Evolutionary conservation across 2,113 vertebrate genomes (phyloP), one percentile per base, ranked within the genome.

Genomic region (Galeopterus variegatus): DNA sequence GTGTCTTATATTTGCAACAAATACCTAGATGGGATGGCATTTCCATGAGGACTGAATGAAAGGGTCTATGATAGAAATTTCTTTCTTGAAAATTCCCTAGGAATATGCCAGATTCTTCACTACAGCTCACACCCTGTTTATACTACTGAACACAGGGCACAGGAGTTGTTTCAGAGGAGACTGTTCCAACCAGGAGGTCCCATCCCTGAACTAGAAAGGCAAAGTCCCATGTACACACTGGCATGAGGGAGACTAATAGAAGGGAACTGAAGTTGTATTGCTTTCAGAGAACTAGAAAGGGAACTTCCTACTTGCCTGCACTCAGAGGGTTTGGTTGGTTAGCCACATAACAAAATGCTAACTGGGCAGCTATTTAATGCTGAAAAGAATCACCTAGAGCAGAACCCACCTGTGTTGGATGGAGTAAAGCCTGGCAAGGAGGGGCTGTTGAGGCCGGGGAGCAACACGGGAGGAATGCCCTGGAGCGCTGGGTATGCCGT

Each of bases 391-490:
- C 60, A 1, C 79, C 60, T 15, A n/a, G 48, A 70, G 76, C 0
- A 31, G 96, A 96, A 99, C 99, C 96, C 99, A 99, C 99, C 99
- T 99, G 99, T 99, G 99, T 99, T 99, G 93, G 99, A 99, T 98
- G 99, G 99, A 98, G 99, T 99, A 98, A 99, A 99, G 98, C 99
- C 99, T 96, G 99, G 99, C 98, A 99, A 98, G 97, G 99, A 99
- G 50, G 99, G 99, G 98, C 99, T 99, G 98, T 99, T 99, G 98
- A 99, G 99, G 98, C 99, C 99, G 76, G 99, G 99, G 98, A 99
- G 99, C 98, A 99, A 99, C 98, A 99, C 99, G 83, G 99, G 99
- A 98, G 99, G 99, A 97, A 99, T 99, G 98, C 99, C 99, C 99
- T 99, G 99, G 97, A 99, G 99, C 58, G 99, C 99, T 72, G 99